Evolutionary conservation across 2,888 invertebrate species (phyloP), one percentile per base, ranked within the genome.

Genomic region (Heliconius sara): DNA sequence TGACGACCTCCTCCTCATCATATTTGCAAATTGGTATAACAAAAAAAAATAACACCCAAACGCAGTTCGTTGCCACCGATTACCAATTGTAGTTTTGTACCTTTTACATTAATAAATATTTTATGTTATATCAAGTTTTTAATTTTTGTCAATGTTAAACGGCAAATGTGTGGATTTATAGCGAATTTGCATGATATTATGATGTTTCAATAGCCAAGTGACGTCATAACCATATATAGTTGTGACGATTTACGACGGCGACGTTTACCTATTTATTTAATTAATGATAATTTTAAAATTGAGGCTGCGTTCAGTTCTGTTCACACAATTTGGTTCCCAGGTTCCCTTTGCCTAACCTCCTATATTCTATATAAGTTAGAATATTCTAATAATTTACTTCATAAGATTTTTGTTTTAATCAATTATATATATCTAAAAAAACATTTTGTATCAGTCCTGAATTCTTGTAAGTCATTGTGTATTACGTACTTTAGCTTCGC

Each of bases 11-110:
- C 10, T 52, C 22, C 43, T 65, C 47, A 7, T 67, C 74, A 67
- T 76, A 78, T 74, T 74, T 60, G 57, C 52, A 52, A 82, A 76
- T 76, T 66, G 67, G 85, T 86, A 86, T 86, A 85, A 87, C 81
- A 84, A 85, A 84, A 87, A 88, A 87, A 22, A 87, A 88, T 86
- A 88, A 88, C 84, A 83, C 82, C 81, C 81, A 81, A 85, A 76
- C 81, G 79, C 84, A 85, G 89, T 88, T 89, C 90, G 89, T 87
- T 85, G 90, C 84, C 86, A 83, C 86, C 83, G 83, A 81, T 84
- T 87, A 27, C 27, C 27, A 90, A 88, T 89, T 88, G 89, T 89
- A 88, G 76, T 81, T 79, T 79, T 80, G 39, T 70, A 47, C 47
- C 34, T 77, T 78, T 80, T 78, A 70, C 39, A 67, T 25, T 39